A percentile compares a stretch with the other conserved stretches of the same genome.
phyloP scores from a whole-genome alignment of 2,113 vertebrate species.

The Crocuta crocuta region DNA sequence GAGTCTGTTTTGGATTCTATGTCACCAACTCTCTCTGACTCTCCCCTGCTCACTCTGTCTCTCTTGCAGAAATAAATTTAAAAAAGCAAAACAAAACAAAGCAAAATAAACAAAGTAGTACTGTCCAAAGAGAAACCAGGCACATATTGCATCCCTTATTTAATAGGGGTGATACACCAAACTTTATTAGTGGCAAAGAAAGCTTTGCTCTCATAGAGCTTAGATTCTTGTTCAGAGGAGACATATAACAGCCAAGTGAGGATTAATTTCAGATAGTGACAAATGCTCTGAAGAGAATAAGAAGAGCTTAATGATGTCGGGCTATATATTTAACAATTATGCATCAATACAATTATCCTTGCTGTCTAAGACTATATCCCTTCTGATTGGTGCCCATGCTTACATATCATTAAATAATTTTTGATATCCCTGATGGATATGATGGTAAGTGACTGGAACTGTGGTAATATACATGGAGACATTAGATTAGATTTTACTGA shows the following conservation, averaged over 20 bases:
- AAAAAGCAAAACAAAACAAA: too few relatives aligned
- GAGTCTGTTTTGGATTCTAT: too few relatives aligned
- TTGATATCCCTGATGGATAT: not conserved
- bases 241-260: not conserved
- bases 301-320: not conserved
- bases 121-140: not conserved
- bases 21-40: too few relatives aligned
- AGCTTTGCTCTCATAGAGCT: not conserved
- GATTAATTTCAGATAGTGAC: not conserved
- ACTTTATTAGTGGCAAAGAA: not conserved
- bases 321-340: not conserved
- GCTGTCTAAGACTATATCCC: not conserved
- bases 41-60: too few relatives aligned
- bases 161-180: not conserved
- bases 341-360: rapidly evolving
- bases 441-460: not conserved
- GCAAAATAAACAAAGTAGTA: not conserved
- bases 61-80: too few relatives aligned
- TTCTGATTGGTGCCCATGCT: not conserved
- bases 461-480: not conserved
- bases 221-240: not conserved
- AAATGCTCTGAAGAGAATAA: not conserved
- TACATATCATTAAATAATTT: not conserved
- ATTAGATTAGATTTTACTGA: not conserved
- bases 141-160: not conserved